Percentiles rank a stretch among this genome's conserved stretches.
Conservation (phyloP, 2,113 vertebrate genomes). For the Galbula dea region DNA sequence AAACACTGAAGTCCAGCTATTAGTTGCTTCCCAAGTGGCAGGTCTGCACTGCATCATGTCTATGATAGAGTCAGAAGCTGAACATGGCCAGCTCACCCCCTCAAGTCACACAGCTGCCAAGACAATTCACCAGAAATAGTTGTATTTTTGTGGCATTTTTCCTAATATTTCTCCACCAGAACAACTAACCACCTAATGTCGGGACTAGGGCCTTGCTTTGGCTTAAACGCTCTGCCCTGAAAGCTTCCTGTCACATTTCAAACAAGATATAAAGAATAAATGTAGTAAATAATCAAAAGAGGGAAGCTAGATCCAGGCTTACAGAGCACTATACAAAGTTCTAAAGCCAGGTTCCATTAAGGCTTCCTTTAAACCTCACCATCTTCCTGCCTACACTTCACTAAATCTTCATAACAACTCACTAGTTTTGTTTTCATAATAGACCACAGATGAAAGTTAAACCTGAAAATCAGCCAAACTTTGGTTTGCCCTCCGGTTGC, state of each 20-base stretch:
- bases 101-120: background rate
- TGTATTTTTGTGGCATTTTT: background rate
- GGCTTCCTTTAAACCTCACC: background rate
- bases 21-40: background rate
- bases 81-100: background rate
- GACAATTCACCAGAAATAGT: background rate
- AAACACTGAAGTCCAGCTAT: background rate
- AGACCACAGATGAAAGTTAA: constrained; percentile 2
- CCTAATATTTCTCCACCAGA: background rate
- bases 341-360: background rate
- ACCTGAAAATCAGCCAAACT: constrained; percentile 31
- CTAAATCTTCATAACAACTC: background rate
- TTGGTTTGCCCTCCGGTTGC: background rate
- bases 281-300: background rate
- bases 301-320: background rate
- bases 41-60: background rate
- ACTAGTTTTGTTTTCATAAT: constrained; percentile 22
- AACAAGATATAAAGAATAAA: background rate
- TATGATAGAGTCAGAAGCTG: background rate
- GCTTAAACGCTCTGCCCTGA: background rate
- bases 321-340: background rate
- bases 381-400: background rate
- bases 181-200: background rate
- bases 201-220: background rate
- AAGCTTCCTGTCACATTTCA: background rate